Base-by-base conservation (phyloP, 1,140 invertebrate species). In the Vanessa atalanta region DNA sequence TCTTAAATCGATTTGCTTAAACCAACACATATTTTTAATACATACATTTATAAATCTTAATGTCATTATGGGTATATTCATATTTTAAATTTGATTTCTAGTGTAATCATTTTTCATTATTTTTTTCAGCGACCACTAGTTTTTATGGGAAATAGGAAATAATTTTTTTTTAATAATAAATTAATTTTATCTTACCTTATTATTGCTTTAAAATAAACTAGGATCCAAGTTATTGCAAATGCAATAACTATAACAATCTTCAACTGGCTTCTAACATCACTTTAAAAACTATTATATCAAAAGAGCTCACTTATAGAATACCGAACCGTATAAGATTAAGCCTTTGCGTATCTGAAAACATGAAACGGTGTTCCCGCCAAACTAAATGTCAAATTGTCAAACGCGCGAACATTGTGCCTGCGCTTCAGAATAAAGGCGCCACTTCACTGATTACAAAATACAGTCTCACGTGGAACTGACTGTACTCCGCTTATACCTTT, bases 391-490 rank as follows among this genome's bases (percentile, higher is more conserved):
- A 92, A 90, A 92, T 83, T 88, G 86, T 90, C 88, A 89, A 87
- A 89, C 85, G 84, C 86, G 88, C 82, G 83, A 79, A 88, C 89
- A 91, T 92, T 84, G 88, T 83, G 86, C 87, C 82, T 87, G 77
- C 85, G 83, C 79, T 84, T 81, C 82, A 83, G 85, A 85, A 88
- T 88, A 88, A 86, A 90, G 88, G 84, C 88, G 84, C 84, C 88
- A 92, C 88, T 90, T 88, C 83, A 92, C 90, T 92, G 90, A 92
- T 92, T 92, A 92, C 90, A 90, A 90, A 92, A 92, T 84, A 89
- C 84, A 86, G 85, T 85, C 90, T 92, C 90, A 92, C 90, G 90
- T 92, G 90, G 87, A 88, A 87, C 88, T 87, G 86, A 85, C 88
- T 88, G 79, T 83, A 82, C 81, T 79, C 20, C 53, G 82, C 79